Evolutionary conservation across 2,113 vertebrate species (phyloP).

Genomic region (Rhinolophus ferrumequinum): DNA sequence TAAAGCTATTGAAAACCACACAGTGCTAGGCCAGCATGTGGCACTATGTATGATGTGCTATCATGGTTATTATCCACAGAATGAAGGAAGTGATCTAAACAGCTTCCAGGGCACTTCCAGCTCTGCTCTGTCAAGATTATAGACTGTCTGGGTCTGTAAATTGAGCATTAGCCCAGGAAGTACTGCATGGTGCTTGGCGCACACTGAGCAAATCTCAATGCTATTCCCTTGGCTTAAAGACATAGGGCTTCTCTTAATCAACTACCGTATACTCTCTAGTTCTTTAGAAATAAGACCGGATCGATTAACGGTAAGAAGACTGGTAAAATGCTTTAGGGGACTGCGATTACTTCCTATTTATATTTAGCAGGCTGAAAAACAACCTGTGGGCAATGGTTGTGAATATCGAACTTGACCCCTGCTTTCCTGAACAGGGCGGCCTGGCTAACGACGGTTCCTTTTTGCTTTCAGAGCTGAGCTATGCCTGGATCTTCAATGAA

Average conservation of each 20-base stretch:
- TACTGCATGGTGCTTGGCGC: not conserved
- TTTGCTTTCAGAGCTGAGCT: constrained; percentile 91
- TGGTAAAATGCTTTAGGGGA: not conserved
- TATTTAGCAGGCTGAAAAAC: not conserved
- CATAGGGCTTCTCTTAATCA: not conserved
- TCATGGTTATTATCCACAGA: not conserved
- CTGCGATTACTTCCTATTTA: not conserved
- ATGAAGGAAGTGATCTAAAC: not conserved
- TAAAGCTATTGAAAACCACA: not conserved
- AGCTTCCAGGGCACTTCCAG: not conserved
- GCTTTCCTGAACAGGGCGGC: not conserved
- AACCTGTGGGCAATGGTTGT: fast-evolving
- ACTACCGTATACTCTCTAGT: not conserved
- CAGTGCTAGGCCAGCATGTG: not conserved
- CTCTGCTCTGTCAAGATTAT: not conserved
- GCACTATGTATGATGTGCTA: too few species aligned
- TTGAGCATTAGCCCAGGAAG: not conserved
- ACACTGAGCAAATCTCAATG: not conserved
- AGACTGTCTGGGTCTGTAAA: not conserved
- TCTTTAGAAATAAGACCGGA: not conserved
- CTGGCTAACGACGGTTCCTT: not conserved
- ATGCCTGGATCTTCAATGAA: constrained; percentile 99
- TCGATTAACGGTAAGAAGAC: not conserved
- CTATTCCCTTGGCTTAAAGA: not conserved
- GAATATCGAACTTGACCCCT: not conserved